phyloP scores from a whole-genome alignment of 2,113 vertebrate species.

The Abramis brama region DNA sequence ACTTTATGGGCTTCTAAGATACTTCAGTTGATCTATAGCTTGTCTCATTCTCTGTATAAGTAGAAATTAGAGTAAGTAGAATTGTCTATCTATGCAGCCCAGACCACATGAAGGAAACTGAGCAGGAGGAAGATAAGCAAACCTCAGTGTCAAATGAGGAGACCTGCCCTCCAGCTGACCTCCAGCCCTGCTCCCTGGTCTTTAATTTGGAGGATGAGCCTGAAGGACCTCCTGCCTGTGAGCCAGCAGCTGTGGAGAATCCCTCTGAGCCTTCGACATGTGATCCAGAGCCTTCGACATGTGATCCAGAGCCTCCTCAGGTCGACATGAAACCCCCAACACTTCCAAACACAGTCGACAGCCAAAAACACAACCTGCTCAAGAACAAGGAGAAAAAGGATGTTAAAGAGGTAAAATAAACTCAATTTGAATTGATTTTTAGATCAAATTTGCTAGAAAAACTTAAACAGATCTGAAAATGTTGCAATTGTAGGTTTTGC shows the following conservation, averaged over 20 bases:
- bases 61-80: not conserved
- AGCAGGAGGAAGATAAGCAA: constrained; percentile 10
- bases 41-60: not conserved
- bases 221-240: constrained; percentile 31
- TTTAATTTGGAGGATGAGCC: constrained; percentile 69
- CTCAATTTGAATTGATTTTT: not conserved
- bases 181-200: constrained; percentile 61
- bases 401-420: constrained; percentile 55
- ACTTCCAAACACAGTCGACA: constrained; percentile 49
- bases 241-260: constrained; percentile 23
- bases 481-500: constrained; percentile 65
- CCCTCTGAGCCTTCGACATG: not conserved
- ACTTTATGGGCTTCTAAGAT: not conserved
- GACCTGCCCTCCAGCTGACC: not conserved
- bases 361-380: not conserved
- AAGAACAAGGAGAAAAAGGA: constrained; percentile 55
- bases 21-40: not conserved
- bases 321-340: constrained; percentile 34
- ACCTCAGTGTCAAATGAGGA: constrained; percentile 25
- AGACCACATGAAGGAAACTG: constrained; percentile 26
- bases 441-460: no score
- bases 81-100: constrained; percentile 41
- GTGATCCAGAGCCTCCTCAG: not conserved
- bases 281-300: not conserved
- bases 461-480: not conserved